Evolutionary conservation across 2,113 vertebrate species (phyloP), one percentile per base, ranked within the genome.

Genomic region (Herpailurus yagouaroundi): DNA sequence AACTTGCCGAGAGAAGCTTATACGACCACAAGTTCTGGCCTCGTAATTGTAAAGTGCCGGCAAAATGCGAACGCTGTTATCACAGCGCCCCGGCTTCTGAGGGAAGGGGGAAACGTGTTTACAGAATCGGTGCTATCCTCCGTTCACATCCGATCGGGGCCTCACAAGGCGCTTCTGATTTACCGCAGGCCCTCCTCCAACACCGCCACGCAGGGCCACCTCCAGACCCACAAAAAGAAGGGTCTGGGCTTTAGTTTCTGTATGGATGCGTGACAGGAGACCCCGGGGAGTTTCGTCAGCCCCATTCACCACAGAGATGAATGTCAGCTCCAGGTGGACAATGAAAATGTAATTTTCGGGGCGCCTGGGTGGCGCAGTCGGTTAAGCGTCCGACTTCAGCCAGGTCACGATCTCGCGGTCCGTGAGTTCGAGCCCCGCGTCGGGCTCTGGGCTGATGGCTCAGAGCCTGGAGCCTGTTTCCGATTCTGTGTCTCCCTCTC

Each of bases 51-150:
- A 27, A 92, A 91, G 85, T 88, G 64, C 85, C 29, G 29, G 33
- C 76, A 66, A 83, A 88, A 97, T 19, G 92, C 50, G 76, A 69
- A 84, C 55, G 64, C 63, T 74, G 68, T 88, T 79, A 89, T 91
- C 74, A 16, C 23, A 27, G 3, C 3, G 19, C 1, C 84, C 66
- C 83, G 69, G 55, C 55, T 25, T 91, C 57, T 4, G 9, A 0
- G 63, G 66, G 23, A 48, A 87, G 15, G 69, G 57, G 41, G 81
- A 57, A 55, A 2, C 1, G 1, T 48, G 33, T 86, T 79, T 74
- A 68, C 14, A 74, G 86, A 91, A 25, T 68, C 0, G 0, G 4
- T 4, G 33, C 60, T 15, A 12, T 38, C 60, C 21, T 1, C 33
- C 13, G 18, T 9, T n/a, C 52, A 57, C 68, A 18, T 25, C 1